Conservation (phyloP, 2,113 vertebrate genomes). For the Cromileptes altivelis region DNA sequence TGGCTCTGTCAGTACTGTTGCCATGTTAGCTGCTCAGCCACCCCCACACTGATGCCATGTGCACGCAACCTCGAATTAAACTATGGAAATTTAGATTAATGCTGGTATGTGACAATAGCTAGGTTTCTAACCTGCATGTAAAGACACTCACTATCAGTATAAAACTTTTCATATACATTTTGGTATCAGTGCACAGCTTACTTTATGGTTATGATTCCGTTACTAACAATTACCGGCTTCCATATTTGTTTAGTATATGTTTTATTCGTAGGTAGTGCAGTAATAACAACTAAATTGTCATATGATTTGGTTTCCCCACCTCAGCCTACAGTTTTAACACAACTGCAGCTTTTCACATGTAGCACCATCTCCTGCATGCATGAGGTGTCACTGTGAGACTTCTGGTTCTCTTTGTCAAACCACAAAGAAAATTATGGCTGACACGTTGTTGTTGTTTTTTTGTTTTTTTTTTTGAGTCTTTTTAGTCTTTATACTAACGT, state of each 20-base stretch:
- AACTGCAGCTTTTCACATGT: slow-evolving; percentile 27
- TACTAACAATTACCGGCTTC: background rate
- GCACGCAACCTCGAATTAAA: too few relatives aligned
- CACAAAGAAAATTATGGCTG: background rate
- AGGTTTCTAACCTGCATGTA: background rate
- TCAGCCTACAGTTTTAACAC: slow-evolving; percentile 20
- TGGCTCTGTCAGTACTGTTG: too few relatives aligned
- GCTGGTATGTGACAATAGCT: background rate
- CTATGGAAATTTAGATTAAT: background rate
- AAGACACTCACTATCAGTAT: background rate
- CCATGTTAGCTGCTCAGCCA: too few relatives aligned
- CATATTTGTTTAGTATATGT: background rate
- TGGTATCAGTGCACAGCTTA: background rate
- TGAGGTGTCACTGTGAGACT: slow-evolving; percentile 8
- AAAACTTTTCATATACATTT: background rate
- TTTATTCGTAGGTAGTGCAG: background rate
- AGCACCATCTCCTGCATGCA: background rate
- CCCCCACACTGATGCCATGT: too few relatives aligned
- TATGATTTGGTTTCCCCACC: background rate
- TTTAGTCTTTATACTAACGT: background rate
- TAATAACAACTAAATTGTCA: background rate
- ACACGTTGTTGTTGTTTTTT: background rate
- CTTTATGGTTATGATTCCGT: background rate
- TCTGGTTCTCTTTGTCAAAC: slow-evolving; percentile 8
- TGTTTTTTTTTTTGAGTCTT: background rate